Evolutionary conservation across 2,888 invertebrate genomes (phyloP).

Genomic region (Autographa pulchrina): DNA sequence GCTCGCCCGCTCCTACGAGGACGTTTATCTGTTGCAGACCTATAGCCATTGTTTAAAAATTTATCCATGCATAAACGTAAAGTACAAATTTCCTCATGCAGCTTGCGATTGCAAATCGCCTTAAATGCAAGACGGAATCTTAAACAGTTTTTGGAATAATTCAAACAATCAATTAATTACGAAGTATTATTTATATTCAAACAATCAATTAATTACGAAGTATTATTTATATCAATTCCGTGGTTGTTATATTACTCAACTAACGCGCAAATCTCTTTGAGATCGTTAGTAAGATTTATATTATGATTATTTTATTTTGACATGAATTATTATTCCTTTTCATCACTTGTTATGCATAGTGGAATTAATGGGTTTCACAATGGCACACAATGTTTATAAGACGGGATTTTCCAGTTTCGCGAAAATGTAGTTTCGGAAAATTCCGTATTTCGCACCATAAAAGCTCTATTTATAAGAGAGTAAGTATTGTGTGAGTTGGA

Average conservation of each 20-base stretch:
- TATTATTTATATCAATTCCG: constrained; percentile 41
- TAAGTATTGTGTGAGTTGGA: constrained; percentile 65
- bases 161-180: constrained; percentile 39
- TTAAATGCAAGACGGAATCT: not conserved
- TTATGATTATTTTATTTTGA: constrained; percentile 38
- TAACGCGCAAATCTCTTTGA: constrained; percentile 30
- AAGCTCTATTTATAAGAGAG: constrained; percentile 60
- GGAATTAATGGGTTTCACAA: constrained; percentile 3
- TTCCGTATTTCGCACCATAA: constrained; percentile 36
- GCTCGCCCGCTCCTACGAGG: constrained; percentile 25
- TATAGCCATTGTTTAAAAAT: constrained; percentile 37
- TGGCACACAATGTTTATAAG: constrained; percentile 24
- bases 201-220: too few species aligned
- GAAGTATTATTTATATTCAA: constrained; percentile 40
- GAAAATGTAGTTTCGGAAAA: constrained; percentile 41
- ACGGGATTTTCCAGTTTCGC: constrained; percentile 35
- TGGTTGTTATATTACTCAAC: constrained; percentile 36
- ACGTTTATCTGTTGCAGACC: constrained; percentile 13
- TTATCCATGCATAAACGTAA: constrained; percentile 23
- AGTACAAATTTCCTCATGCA: constrained; percentile 12
- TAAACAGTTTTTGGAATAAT: constrained; percentile 31
- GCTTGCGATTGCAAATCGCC: not conserved
- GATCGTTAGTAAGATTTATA: constrained; percentile 51
- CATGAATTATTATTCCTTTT: constrained; percentile 39
- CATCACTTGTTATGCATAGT: constrained; percentile 9